Conservation (phyloP, 2,797 vertebrate species). For the Semaprochilodus insignis region DNA sequence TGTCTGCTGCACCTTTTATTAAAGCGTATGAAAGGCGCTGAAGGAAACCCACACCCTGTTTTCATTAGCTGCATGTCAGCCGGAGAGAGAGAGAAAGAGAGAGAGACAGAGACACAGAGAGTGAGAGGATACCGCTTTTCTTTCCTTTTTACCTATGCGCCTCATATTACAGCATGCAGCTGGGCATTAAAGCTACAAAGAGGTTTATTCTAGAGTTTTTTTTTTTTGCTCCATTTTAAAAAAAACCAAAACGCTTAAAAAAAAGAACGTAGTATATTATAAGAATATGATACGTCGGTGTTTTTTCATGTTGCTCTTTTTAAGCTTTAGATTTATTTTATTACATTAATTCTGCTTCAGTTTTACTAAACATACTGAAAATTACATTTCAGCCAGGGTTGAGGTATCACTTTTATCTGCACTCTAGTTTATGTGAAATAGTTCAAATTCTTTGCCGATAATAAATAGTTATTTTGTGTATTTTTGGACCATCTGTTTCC, state of each 20-base stretch:
- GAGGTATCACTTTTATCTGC: constrained; percentile 7
- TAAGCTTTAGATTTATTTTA: constrained; percentile 9
- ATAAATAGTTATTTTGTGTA: constrained; percentile 71
- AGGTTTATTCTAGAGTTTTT: background rate
- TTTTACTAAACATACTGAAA: constrained; percentile 11
- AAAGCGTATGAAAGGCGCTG: constrained; percentile 64
- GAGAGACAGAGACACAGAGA: constrained; percentile 43
- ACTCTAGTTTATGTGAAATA: constrained; percentile 14
- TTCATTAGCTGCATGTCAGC: constrained; percentile 66
- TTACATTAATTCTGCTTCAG: background rate
- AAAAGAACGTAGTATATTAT: background rate
- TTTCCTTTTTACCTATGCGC: constrained; percentile 58
- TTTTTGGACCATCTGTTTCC: constrained; percentile 66
- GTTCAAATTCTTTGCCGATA: constrained; percentile 58
- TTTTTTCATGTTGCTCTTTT: background rate
- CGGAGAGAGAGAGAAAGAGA: constrained; percentile 46
- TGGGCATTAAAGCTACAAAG: constrained; percentile 43
- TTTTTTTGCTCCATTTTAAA: constrained; percentile 21
- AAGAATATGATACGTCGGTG: background rate
- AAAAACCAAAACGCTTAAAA: constrained; percentile 15
- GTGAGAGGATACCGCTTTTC: constrained; percentile 48
- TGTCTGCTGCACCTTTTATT: constrained; percentile 63
- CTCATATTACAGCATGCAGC: constrained; percentile 58
- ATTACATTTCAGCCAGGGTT: background rate
- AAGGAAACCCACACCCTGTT: constrained; percentile 66